Conservation (phyloP, 2,113 vertebrate species). For the Upupa epops region DNA sequence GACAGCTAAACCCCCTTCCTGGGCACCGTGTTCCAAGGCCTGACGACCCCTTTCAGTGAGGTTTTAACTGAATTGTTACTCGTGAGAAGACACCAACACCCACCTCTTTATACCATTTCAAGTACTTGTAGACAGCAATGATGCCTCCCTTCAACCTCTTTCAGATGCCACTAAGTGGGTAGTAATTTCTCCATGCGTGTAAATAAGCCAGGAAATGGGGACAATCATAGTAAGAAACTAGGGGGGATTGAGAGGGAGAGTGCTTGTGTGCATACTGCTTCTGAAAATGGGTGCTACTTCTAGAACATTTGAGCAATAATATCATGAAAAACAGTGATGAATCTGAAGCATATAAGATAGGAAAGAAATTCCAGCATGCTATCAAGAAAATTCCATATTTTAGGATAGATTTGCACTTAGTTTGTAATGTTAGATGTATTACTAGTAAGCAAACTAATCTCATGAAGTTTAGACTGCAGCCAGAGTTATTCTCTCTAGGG, state of each 20-base stretch:
- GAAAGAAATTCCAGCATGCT: not conserved
- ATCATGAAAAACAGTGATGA: not conserved
- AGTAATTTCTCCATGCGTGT: not conserved
- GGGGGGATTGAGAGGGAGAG: not conserved
- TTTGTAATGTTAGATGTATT: not conserved
- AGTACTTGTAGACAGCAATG: too few species aligned
- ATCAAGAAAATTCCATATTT: fast-evolving
- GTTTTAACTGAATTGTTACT: too few species aligned
- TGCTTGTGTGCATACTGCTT: not conserved
- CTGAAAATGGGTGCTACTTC: not conserved
- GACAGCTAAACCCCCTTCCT: too few species aligned
- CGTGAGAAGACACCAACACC: too few species aligned
- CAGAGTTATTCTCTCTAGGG: not conserved
- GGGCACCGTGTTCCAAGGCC: too few species aligned
- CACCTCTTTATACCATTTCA: too few species aligned
- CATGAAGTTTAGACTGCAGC: not conserved
- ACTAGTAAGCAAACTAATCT: not conserved
- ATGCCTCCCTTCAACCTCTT: too few species aligned
- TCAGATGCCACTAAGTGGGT: not conserved
- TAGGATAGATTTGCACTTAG: not conserved
- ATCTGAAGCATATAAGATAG: not conserved
- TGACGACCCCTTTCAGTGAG: too few species aligned
- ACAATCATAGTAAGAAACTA: not conserved
- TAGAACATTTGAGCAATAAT: not conserved
- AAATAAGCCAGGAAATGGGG: not conserved